Base-by-base conservation (phyloP, 2,113 vertebrate genomes). In the Hypomesus transpacificus region DNA sequence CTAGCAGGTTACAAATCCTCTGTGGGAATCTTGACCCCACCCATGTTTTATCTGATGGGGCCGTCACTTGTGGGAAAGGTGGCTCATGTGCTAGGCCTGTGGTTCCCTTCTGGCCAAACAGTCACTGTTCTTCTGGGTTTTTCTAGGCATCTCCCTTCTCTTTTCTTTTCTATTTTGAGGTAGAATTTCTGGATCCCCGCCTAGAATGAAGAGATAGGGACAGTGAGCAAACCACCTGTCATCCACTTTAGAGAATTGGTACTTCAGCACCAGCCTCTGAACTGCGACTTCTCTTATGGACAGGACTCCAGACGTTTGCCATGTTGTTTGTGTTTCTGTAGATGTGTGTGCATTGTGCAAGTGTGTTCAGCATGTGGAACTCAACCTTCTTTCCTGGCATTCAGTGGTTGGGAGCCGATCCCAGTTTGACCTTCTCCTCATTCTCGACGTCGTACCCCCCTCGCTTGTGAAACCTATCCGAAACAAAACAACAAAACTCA, bases 351-450 rank as follows among this genome's bases (percentile, higher is more conserved):
- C 1, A 20, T 3, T 58, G 56, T n/a, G 18, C 18, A 0, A 9
- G 56, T 20, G 39, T 46, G 39, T 46, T 58, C 18, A 20, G 56
- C 14, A 21, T 58, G 56, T 58, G 1, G 1, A 6, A 75, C 90
- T 90, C 77, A 92, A 90, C 89, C 76, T 77, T 78, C 74, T 82
- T 63, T 74, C 69, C 73, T 28, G 77, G 75, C 79, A 75, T 85
- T 94, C 93, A 98, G 85, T 96, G 94, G 87, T 89, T 94, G 80
- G 92, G 89, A 59, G 93, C 89, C 85, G 92, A 88, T 81, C 95
- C 96, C 85, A 98, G 84, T 85, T 99, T 99, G 79, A 96, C 92
- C 88, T 98, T 99, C 87, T 98, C 96, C 88, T 98, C 97, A 53
- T 89, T 98, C 90, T 98, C 95, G 77, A 99, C 94, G 57, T 98